Base-by-base conservation (phyloP, 1,140 invertebrate species). In the Euwallacea fornicatus region DNA sequence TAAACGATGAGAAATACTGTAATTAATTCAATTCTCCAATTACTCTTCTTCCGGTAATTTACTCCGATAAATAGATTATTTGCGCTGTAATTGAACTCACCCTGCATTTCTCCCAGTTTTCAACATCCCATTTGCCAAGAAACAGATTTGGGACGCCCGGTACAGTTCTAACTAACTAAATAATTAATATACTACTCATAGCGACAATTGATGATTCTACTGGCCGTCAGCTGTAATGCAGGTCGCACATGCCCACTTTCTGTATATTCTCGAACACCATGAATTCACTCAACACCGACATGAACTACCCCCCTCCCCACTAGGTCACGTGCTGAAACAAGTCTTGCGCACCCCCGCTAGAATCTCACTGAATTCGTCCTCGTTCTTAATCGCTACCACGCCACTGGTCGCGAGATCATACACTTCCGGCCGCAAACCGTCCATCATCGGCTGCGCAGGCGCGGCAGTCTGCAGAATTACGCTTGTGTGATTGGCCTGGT, bases 331-430 rank as follows among this genome's bases (percentile, higher is more conserved):
- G 85, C 91, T 93, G 82, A 93, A 94, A 81, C 92, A 93, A 33
- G 92, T 93, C 80, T 94, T 93, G 68, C 92, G 85, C 47, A 93
- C 92, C 71, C 92, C 91, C 2, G 92, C 92, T 50, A 94, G 82
- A 75, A 94, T 93, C 72, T 92, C 91, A 83, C 91, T 93, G 82
- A 93, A 93, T 78, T 94, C 91, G 71, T 93, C 91, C 61, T 93
- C 91, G 73, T 91, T 89, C 16, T 86, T 82, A 7, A 80, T 76
- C 6, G 60, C 63, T 0, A 59, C 64, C 7, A 77, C 77, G 21
- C 21, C 21, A 33, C 21, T 33, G 42, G 72, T 62, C 2, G 67
- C 62, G 11, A 75, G 55, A 58, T 78, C 77, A 46, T 78, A 77
- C n/a, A 78, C 76, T 63, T 79, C 78, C 16, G 76, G 75, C 50